Evolutionary conservation across 2,113 vertebrate species (phyloP).

Genomic region (Dendrocopos noguchii): DNA sequence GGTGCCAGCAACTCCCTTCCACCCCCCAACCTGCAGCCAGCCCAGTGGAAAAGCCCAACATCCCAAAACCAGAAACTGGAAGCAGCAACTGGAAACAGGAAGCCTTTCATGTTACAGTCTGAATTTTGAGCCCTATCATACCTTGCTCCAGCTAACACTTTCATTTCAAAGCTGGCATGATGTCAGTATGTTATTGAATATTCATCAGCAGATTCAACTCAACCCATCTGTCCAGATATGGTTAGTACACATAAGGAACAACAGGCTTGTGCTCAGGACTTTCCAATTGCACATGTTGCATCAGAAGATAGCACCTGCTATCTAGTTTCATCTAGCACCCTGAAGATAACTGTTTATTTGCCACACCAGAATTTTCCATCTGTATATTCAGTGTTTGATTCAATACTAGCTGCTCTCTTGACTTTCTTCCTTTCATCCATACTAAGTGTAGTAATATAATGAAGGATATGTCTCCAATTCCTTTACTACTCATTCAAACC

Average conservation of each 20-base stretch:
- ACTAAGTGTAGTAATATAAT: neutral
- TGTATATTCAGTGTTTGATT: neutral
- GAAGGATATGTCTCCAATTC: neutral
- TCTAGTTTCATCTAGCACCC: neutral
- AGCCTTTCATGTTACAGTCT: too few relatives aligned
- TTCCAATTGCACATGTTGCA: neutral
- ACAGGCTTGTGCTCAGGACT: neutral
- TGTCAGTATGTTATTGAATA: too few relatives aligned
- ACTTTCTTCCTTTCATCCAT: neutral
- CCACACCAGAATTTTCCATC: neutral
- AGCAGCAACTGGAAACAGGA: too few relatives aligned
- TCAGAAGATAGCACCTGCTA: neutral
- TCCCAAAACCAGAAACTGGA: too few relatives aligned
- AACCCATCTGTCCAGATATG: neutral
- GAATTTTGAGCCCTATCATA: too few relatives aligned
- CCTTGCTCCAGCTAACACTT: too few relatives aligned
- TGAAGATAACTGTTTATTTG: neutral
- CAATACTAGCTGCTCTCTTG: neutral
- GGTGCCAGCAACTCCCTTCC: too few relatives aligned
- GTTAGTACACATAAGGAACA: neutral
- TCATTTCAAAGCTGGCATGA: too few relatives aligned
- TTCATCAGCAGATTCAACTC: too few relatives aligned
- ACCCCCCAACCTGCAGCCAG: too few relatives aligned
- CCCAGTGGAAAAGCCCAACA: too few relatives aligned
- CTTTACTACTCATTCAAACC: neutral